Evolutionary conservation across 2,888 invertebrate genomes (phyloP).

Genomic region (Mechanitis mazaeus): DNA sequence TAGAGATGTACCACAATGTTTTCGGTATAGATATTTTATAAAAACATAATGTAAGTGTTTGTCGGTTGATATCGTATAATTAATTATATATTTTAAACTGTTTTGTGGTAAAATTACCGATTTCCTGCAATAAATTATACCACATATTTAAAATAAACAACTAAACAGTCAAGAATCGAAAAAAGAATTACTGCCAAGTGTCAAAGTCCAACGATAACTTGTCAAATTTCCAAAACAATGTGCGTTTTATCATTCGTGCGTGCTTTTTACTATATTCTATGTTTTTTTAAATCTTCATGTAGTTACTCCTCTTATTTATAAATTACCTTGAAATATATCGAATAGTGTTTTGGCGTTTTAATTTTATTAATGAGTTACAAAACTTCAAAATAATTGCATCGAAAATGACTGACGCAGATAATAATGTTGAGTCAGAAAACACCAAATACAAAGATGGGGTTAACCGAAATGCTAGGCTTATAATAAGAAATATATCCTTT

Average conservation of each 20-base stretch:
- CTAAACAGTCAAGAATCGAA: no score
- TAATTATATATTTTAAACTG: no score
- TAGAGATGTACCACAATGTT: no score
- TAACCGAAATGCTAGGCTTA: slow-evolving; percentile 78
- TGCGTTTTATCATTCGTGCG: slow-evolving; percentile 7
- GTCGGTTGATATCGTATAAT: no score
- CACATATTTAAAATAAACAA: neutral
- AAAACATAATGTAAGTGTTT: no score
- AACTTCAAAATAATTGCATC: neutral
- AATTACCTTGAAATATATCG: no score
- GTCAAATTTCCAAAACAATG: slow-evolving; percentile 19
- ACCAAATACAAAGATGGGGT: slow-evolving; percentile 37
- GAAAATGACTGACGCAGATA: slow-evolving; percentile 30
- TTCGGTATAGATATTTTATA: no score
- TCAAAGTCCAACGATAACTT: neutral
- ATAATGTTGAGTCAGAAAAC: slow-evolving; percentile 40
- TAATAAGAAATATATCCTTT: slow-evolving; percentile 83
- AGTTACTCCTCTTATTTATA: no score
- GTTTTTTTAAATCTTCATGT: no score
- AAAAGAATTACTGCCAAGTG: neutral
- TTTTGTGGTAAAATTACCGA: no score
- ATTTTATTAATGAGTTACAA: neutral
- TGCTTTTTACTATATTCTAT: neutral
- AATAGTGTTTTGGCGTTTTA: neutral
- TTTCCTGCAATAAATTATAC: no score